Conservation (phyloP, 2,888 invertebrate genomes). For the Adela reaumurella region DNA sequence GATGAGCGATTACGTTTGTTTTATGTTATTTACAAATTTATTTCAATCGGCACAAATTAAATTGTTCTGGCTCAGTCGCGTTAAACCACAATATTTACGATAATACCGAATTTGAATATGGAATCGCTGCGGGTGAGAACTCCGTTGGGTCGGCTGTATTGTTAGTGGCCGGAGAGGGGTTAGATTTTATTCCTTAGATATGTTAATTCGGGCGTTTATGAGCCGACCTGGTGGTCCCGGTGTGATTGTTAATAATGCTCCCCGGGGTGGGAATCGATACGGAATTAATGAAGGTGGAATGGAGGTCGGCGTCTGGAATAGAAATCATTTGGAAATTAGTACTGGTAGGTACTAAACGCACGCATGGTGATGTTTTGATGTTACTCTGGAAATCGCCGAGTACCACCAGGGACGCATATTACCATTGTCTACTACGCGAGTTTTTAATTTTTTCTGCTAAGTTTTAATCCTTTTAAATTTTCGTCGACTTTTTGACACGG, state of each 20-base stretch:
- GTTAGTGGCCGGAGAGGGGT: slow-evolving; percentile 49
- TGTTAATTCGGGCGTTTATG: slow-evolving; percentile 3
- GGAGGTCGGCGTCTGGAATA: neutral
- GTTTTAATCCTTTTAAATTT: too few relatives aligned
- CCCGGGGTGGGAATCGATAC: neutral
- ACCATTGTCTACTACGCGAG: too few relatives aligned
- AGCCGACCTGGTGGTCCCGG: slow-evolving; percentile 7
- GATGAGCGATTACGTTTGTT: slow-evolving; percentile 17
- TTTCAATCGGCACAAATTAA: slow-evolving; percentile 56
- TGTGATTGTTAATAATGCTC: neutral
- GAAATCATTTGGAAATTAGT: too few relatives aligned
- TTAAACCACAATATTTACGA: slow-evolving; percentile 56
- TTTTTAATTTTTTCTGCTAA: too few relatives aligned
- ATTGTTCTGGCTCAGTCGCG: slow-evolving; percentile 52
- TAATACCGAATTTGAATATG: slow-evolving; percentile 47
- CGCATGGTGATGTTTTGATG: too few relatives aligned
- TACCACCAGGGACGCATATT: too few relatives aligned
- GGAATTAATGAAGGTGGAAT: neutral
- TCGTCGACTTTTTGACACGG: too few relatives aligned
- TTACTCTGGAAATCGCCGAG: too few relatives aligned
- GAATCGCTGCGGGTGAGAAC: slow-evolving; percentile 29
- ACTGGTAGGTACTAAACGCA: too few relatives aligned
- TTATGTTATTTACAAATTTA: slow-evolving; percentile 50
- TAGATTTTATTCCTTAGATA: slow-evolving; percentile 31
- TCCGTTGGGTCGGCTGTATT: slow-evolving; percentile 14